Base-by-base conservation (phyloP, 2,797 vertebrate genomes). In the Chrosomus eos region DNA sequence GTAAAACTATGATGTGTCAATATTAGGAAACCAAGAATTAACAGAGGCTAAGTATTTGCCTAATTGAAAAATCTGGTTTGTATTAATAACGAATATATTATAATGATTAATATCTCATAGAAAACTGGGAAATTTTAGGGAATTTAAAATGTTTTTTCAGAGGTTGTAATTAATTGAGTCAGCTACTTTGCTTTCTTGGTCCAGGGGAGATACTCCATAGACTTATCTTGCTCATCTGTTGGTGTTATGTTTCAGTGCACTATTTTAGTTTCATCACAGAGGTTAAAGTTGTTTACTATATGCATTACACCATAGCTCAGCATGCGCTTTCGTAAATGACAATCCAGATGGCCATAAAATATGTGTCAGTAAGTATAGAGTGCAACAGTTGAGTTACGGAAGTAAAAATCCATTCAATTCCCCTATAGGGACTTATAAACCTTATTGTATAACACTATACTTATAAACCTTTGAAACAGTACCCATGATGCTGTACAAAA, bases 201-300 rank as follows among this genome's bases (percentile, higher is more conserved):
- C 19, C 18, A 36, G 43, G 11, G 28, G 28, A 45, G 38, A 26
- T 58, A 19, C 60, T n/a, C 68, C 80, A 18, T 55, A 58, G 78
- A 48, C 71, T 79, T 87, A 83, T 88, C 28, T 26, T 70, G 81
- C 81, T 77, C 31, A 60, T 1, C 3, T 83, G 81, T 67, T 72
- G 13, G 83, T 90, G 73, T 93, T 87, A 74, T 33, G 83, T 94
- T 92, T 91, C 91, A 87, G 33, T 6, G 16, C 13, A 80, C 89
- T 93, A 92, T 93, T 92, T 92, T 83, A 18, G 88, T 84, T 78
- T 33, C 72, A 84, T 88, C 85, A 67, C 87, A 45, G 81, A 86
- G 38, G 72, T 85, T 88, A 62, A 38, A 36, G 70, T 68, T 40
- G 84, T 91, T 88, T 79, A 77, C 84, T 83, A 81, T 88, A 33